Conservation (phyloP, 2,888 invertebrate species). For the Hemithea aestivaria region DNA sequence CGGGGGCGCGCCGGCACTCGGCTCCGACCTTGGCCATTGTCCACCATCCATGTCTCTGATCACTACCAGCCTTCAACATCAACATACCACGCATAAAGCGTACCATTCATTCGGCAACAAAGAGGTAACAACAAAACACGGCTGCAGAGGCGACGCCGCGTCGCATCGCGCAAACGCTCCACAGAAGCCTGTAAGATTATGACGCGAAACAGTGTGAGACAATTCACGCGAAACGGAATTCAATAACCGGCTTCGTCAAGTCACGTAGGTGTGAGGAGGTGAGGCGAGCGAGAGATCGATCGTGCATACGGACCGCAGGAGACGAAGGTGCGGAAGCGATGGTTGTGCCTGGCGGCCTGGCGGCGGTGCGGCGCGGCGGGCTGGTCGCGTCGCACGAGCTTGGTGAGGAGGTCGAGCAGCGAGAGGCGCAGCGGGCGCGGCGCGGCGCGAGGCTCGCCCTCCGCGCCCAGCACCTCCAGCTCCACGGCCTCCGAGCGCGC, state of each 20-base stretch:
- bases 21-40: slow-evolving; percentile 58
- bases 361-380: slow-evolving; percentile 61
- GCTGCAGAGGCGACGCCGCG: too few species aligned
- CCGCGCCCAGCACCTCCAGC: slow-evolving; percentile 89
- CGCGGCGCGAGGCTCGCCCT: slow-evolving; percentile 86
- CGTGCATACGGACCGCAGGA: slow-evolving; percentile 63
- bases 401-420: slow-evolving; percentile 81
- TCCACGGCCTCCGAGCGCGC: slow-evolving; percentile 87
- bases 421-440: slow-evolving; percentile 84
- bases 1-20: slow-evolving; percentile 54
- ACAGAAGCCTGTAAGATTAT: slow-evolving; percentile 14
- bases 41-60: slow-evolving; percentile 17
- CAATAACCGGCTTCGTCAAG: slow-evolving; percentile 25
- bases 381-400: slow-evolving; percentile 78
- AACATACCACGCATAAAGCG: slow-evolving; percentile 15
- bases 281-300: slow-evolving; percentile 29
- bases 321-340: slow-evolving; percentile 76
- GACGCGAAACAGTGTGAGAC: slow-evolving; percentile 24
- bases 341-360: slow-evolving; percentile 74
- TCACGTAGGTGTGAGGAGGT: background rate
- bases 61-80: slow-evolving; percentile 31
- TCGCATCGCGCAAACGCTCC: slow-evolving; percentile 8
- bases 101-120: slow-evolving; percentile 27
- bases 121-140: too few species aligned
- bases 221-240: slow-evolving; percentile 24